phyloP scores from a whole-genome alignment of 2,797 vertebrate genomes.

The Taeniopygia guttata region DNA sequence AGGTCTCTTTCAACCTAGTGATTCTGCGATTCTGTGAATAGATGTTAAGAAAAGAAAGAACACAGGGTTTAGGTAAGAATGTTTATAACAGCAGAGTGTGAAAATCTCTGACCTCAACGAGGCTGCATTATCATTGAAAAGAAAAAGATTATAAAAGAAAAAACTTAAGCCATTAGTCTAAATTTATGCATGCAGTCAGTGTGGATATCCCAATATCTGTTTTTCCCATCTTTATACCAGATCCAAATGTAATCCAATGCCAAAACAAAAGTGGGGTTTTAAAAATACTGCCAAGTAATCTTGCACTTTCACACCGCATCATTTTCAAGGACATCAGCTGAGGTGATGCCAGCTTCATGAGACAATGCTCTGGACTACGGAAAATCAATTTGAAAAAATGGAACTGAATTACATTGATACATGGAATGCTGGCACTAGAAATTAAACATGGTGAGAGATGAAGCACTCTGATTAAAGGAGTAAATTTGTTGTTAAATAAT shows the following conservation, averaged over 20 bases:
- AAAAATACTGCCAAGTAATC: neutral
- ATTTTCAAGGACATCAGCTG: neutral
- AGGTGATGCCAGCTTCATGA: neutral
- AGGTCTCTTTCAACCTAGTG: neutral
- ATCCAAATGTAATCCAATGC: neutral
- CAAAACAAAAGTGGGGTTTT: neutral
- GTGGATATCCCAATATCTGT: neutral
- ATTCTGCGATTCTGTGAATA: neutral
- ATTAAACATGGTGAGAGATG: neutral
- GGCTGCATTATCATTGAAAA: neutral
- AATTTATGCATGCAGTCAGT: neutral
- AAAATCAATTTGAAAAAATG: neutral
- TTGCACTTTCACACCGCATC: neutral
- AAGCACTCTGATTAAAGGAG: neutral
- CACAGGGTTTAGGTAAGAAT: neutral
- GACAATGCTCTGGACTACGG: neutral
- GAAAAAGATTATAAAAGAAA: neutral
- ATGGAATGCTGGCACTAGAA: neutral
- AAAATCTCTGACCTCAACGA: neutral
- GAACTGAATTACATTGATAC: neutral
- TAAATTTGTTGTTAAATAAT: neutral
- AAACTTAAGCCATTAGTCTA: neutral
- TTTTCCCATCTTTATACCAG: neutral
- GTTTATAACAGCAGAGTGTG: neutral
- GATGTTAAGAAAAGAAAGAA: neutral